phyloP scores from a whole-genome alignment of 2,113 vertebrate species.

The Callionymus lyra region DNA sequence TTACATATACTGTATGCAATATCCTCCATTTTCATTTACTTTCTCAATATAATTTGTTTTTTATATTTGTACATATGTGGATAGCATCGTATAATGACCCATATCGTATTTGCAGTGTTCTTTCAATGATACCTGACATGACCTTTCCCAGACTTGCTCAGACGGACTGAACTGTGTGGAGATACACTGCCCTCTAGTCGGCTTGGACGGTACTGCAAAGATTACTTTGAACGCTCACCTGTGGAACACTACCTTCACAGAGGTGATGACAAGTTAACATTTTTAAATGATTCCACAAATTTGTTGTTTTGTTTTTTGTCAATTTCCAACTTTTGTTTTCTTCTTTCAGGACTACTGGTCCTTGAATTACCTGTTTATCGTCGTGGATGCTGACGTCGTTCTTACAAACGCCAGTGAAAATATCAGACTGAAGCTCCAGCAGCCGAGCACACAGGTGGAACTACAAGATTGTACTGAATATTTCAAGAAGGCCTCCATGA shows the following conservation, averaged over 20 bases:
- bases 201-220: slow-evolving; percentile 75
- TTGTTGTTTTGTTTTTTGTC: not conserved
- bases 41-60: too few species aligned
- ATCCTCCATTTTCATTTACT: not conserved
- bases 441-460: slow-evolving; percentile 68
- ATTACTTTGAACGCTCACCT: slow-evolving; percentile 72
- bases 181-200: slow-evolving; percentile 77
- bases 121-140: not conserved
- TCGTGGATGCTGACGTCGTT: slow-evolving; percentile 72
- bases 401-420: slow-evolving; percentile 72
- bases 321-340: too few species aligned
- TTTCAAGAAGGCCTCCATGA: too few species aligned
- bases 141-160: slow-evolving; percentile 67
- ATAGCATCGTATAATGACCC: too few species aligned
- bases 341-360: slow-evolving; percentile 77
- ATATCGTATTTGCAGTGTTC: too few species aligned
- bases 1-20: too few species aligned
- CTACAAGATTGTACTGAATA: not conserved
- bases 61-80: too few species aligned
- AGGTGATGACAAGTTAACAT: slow-evolving; percentile 66
- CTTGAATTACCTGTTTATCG: slow-evolving; percentile 79
- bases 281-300: not conserved
- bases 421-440: slow-evolving; percentile 67
- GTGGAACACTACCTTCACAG: slow-evolving; percentile 82
- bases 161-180: slow-evolving; percentile 72